Base-by-base conservation (phyloP, 2,113 vertebrate genomes). In the Colistium nudipinnis region DNA sequence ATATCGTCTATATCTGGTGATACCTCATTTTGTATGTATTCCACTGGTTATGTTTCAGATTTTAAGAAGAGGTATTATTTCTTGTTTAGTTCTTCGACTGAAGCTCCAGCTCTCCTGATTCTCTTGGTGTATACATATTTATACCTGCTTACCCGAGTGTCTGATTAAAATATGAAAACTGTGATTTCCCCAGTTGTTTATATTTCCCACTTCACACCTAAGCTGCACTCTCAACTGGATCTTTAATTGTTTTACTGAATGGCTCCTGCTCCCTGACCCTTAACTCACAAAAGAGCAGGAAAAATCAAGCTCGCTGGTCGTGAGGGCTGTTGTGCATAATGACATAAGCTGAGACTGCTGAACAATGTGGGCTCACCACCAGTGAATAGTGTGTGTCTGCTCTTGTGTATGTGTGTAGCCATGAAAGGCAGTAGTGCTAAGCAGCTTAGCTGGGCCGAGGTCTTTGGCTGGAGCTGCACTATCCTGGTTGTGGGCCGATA, bases 391-490 rank as follows among this genome's bases (percentile, higher is more conserved):
- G 16, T 69, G 57, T 76, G 66, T 66, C 3, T 71, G 62, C 10
- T 25, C 30, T 48, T 65, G 11, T 16, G 48, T 30, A n/a, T 74
- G 71, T 76, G 78, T 57, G 53, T 36, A 44, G 52, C 54, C 28
- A 70, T 84, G 71, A 85, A 82, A 80, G 77, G 73, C 70, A 76
- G 79, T 64, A 45, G 72, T 49, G 30, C 62, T 89, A 80, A 88
- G 83, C 85, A 76, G 83, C 86, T 91, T 89, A 83, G 72, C 65
- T 57, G 48, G 24, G 80, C 35, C 71, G 74, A 80, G 78, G 79
- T 83, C 70, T 82, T 80, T 84, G 74, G 65, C 73, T 83, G 81
- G 55, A 59, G 41, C 28, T 60, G 64, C 66, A 16, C 57, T 68
- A 67, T 36, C 62, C 76, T 78, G 81, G 55, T 82, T 83, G 39